Evolutionary conservation across 2,888 invertebrate species (phyloP).

Genomic region (Elmis aenea): DNA sequence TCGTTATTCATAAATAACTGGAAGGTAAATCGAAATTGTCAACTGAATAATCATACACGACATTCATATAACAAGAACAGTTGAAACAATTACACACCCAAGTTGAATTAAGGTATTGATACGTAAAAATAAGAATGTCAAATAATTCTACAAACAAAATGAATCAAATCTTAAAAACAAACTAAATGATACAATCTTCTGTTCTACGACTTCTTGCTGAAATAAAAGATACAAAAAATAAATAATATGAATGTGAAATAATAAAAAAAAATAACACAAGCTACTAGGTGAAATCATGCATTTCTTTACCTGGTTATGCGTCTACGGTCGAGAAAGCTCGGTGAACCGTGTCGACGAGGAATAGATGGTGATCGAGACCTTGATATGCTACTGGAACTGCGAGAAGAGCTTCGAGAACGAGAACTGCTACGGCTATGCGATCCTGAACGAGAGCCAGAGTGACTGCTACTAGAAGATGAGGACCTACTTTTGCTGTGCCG

Average conservation of each 20-base stretch:
- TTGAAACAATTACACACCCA: too few relatives aligned
- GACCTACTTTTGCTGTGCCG: slow-evolving; percentile 28
- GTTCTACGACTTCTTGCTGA: slow-evolving; percentile 46
- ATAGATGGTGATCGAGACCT: slow-evolving; percentile 77
- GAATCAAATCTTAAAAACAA: too few relatives aligned
- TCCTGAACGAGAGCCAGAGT: slow-evolving; percentile 40
- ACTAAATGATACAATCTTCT: too few relatives aligned
- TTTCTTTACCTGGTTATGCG: slow-evolving; percentile 84
- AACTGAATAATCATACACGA: too few relatives aligned
- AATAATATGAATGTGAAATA: slow-evolving; percentile 23
- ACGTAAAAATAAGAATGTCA: too few relatives aligned
- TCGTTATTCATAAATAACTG: too few relatives aligned
- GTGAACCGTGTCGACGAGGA: slow-evolving; percentile 87
- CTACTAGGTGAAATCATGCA: slow-evolving; percentile 17
- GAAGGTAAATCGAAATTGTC: too few relatives aligned
- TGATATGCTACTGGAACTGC: slow-evolving; percentile 53
- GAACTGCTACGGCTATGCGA: slow-evolving; percentile 47
- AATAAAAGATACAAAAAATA: slow-evolving; percentile 43
- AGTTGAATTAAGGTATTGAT: too few relatives aligned
- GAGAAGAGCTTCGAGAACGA: slow-evolving; percentile 53
- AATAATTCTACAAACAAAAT: too few relatives aligned
- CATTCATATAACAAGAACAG: too few relatives aligned
- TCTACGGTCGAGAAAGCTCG: slow-evolving; percentile 87
- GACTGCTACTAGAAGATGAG: slow-evolving; percentile 35
- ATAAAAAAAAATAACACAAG: slow-evolving; percentile 5